These are phyloP conservation scores for Thripadectes ignobilis DNA, from an alignment of 2,797 vertebrate genomes.

Conservation along the genomic window DNA sequence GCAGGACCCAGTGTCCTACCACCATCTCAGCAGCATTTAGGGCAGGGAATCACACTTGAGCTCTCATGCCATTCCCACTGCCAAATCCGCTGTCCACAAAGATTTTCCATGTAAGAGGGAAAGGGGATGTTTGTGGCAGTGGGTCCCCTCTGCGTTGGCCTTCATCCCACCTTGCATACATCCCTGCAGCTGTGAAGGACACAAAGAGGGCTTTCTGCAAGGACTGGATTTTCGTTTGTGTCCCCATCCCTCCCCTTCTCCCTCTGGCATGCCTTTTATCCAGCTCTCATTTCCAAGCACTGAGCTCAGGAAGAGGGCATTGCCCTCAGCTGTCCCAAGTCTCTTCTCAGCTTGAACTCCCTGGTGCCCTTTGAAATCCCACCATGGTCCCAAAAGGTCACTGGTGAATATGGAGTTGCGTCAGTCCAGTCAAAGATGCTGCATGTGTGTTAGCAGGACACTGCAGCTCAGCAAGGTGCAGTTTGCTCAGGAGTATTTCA, in stretches of 20 bases:
- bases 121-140: rapidly evolving
- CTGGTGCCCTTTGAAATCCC: not conserved
- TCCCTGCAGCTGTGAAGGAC: not conserved
- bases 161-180: not conserved
- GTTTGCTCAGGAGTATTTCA: not conserved
- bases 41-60: not conserved
- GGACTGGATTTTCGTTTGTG: not conserved
- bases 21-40: not conserved
- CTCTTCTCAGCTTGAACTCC: not conserved
- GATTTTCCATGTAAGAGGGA: not conserved
- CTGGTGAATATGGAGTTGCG: not conserved
- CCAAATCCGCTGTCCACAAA: not conserved
- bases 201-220: constrained; percentile 20
- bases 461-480: not conserved
- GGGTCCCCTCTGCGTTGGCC: rapidly evolving
- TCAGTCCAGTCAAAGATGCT: not conserved
- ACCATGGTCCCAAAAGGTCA: not conserved
- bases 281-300: not conserved
- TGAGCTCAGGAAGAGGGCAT: not conserved
- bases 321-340: not conserved
- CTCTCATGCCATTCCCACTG: rapidly evolving
- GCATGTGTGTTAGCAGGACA: not conserved
- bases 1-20: not conserved
- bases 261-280: not conserved
- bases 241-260: not conserved